Evolutionary conservation across 2,113 vertebrate genomes (phyloP).

Genomic region (Aleadryas rufinucha): DNA sequence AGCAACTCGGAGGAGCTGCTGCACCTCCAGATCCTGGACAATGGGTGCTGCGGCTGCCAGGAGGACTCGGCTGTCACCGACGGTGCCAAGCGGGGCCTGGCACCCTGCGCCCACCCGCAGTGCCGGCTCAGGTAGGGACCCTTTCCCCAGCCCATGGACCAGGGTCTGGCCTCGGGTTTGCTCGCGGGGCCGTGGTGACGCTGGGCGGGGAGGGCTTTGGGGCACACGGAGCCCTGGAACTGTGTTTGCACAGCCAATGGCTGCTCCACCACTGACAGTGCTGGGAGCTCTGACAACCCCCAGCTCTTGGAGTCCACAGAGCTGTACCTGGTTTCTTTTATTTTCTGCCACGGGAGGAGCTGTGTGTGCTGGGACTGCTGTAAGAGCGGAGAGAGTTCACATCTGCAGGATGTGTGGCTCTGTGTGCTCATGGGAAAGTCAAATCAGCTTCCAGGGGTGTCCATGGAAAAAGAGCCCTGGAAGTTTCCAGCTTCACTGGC

Average conservation of each 20-base stretch:
- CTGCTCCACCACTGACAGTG: accelerated
- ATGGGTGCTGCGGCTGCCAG: constrained; percentile 71
- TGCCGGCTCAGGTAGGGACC: background rate
- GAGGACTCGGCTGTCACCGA: constrained; percentile 42
- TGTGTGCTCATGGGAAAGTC: background rate
- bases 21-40: constrained; percentile 77
- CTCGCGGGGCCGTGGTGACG: accelerated
- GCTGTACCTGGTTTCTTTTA: background rate
- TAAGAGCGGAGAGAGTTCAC: background rate
- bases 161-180: accelerated
- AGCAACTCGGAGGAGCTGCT: constrained; percentile 84
- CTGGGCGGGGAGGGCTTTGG: background rate
- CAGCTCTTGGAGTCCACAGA: accelerated
- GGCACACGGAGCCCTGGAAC: background rate
- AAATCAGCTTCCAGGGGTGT: background rate
- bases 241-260: background rate
- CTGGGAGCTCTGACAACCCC: accelerated
- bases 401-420: background rate
- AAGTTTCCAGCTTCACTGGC: background rate
- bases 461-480: background rate
- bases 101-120: accelerated
- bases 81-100: background rate
- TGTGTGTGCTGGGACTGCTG: background rate
- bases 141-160: accelerated
- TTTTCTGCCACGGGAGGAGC: background rate